Conservation (phyloP, 2,888 invertebrate species). For the Drosophila pullipes region DNA sequence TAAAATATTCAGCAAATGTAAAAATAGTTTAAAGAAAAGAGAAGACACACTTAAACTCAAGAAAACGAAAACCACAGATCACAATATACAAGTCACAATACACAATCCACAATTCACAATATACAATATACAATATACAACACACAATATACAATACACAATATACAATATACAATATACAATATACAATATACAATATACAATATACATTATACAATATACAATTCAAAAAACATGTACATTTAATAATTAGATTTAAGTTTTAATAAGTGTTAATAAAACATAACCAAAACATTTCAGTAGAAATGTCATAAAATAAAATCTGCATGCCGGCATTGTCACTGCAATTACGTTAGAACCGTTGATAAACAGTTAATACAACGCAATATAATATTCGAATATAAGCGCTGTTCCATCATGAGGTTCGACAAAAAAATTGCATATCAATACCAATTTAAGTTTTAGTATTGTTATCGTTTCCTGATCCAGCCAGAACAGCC, state of each 20-base stretch:
- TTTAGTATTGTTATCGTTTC: background rate
- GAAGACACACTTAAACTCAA: background rate
- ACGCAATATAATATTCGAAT: background rate
- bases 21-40: background rate
- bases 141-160: background rate
- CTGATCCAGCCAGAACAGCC: background rate
- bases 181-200: background rate
- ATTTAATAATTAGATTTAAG: background rate
- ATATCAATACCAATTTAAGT: background rate
- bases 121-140: background rate
- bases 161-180: background rate
- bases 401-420: background rate
- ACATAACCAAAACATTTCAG: conserved; percentile 5
- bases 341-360: background rate
- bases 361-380: too few relatives aligned
- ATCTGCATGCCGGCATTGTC: background rate
- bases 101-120: background rate
- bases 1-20: background rate
- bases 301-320: conserved; percentile 1
- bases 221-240: background rate
- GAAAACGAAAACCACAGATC: background rate
- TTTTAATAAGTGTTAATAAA: background rate
- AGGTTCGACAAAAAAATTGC: background rate
- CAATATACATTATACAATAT: background rate
- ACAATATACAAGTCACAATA: background rate